Evolutionary conservation across 2,113 vertebrate genomes (phyloP).

Genomic region (Rallus limicola): DNA sequence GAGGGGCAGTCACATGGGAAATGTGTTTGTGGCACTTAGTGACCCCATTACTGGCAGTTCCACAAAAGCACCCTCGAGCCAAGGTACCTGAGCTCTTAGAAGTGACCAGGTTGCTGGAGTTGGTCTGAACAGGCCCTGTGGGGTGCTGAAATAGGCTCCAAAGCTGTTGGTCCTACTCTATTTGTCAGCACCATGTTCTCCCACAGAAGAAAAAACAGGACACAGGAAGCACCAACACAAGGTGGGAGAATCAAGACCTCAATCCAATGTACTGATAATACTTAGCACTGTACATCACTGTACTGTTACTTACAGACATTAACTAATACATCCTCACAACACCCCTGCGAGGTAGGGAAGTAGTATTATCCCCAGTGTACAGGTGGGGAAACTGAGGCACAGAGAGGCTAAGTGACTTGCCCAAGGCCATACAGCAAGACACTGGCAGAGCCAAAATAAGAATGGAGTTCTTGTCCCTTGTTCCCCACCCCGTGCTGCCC

Average conservation of each 20-base stretch:
- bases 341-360: conserved; percentile 70
- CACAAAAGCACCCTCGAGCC: not conserved
- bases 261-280: conserved; percentile 56
- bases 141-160: not conserved
- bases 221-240: conserved; percentile 40
- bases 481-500: not conserved
- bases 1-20: not conserved
- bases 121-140: not conserved
- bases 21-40: not conserved
- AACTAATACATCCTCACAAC: conserved; percentile 70
- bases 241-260: conserved; percentile 50
- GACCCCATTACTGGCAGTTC: not conserved
- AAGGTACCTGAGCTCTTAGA: not conserved
- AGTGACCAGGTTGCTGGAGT: not conserved
- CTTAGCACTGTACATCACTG: conserved; percentile 63
- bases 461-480: not conserved
- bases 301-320: conserved; percentile 58
- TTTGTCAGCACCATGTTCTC: not conserved
- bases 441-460: not conserved
- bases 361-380: conserved; percentile 17
- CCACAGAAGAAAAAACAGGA: conserved; percentile 14
- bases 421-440: conserved; percentile 10
- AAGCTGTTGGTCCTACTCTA: not conserved
- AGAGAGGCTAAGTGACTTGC: conserved; percentile 37
- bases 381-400: conserved; percentile 58